These are phyloP conservation scores for Drosophila quinaria DNA, from an alignment of 2,888 invertebrate genomes.

Conservation along the genomic window DNA sequence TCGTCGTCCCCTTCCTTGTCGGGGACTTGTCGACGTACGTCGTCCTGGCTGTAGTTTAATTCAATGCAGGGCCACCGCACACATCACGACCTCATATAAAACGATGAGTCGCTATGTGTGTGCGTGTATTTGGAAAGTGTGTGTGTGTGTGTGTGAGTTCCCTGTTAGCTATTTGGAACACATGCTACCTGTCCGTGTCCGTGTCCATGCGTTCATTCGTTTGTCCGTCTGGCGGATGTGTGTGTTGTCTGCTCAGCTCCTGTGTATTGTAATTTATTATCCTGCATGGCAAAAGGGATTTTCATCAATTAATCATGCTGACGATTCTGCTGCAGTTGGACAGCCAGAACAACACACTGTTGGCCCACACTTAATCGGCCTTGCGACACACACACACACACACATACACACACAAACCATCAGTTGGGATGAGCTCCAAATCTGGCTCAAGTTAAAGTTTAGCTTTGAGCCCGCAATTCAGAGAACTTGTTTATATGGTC, in stretches of 20 bases:
- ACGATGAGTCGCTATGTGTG: conserved; percentile 9
- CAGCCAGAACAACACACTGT: conserved; percentile 54
- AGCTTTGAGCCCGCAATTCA: neutral
- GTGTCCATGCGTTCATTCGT: conserved; percentile 11
- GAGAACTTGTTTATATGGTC: neutral
- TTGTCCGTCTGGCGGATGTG: conserved; percentile 6
- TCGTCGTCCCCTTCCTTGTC: conserved; percentile 33
- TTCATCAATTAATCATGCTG: conserved; percentile 81
- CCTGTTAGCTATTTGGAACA: conserved; percentile 67
- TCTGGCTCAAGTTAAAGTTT: conserved; percentile 26
- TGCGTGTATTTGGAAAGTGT: conserved; percentile 5
- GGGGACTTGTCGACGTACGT: conserved; percentile 37
- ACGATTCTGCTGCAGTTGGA: conserved; percentile 75
- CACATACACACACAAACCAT: neutral
- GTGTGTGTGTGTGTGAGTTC: conserved; percentile 20
- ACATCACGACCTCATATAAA: conserved; percentile 44
- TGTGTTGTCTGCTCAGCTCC: conserved; percentile 23
- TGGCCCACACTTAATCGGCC: conserved; percentile 49
- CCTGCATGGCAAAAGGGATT: conserved; percentile 81
- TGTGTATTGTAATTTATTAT: conserved; percentile 77
- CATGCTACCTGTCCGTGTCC: conserved; percentile 70
- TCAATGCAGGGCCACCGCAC: conserved; percentile 59
- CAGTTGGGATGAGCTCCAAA: conserved; percentile 24
- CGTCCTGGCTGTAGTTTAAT: conserved; percentile 58
- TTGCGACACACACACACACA: conserved; percentile 14